These are phyloP conservation scores for Myiotriccus ornatus DNA, from an alignment of 2,797 vertebrate species.

Conservation along the genomic window DNA sequence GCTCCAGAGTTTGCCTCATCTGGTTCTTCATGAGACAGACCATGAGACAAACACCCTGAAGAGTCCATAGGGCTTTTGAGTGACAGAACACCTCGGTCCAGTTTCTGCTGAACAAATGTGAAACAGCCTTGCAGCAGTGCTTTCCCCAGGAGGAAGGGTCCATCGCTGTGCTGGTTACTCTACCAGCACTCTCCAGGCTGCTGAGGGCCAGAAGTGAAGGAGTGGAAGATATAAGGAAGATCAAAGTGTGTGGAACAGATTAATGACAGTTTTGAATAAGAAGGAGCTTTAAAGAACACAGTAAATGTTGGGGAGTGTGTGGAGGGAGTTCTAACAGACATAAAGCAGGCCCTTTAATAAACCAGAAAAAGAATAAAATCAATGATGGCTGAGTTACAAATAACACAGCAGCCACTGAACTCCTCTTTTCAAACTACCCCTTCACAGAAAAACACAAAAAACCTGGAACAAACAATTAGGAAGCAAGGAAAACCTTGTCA, in stretches of 20 bases:
- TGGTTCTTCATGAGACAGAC: background rate
- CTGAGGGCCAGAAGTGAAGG: background rate
- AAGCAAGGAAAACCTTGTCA: constrained; percentile 40
- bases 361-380: constrained; percentile 39
- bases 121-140: background rate
- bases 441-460: constrained; percentile 34
- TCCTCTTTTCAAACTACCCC: background rate
- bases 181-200: background rate
- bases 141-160: background rate
- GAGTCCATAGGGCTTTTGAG: background rate
- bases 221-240: background rate
- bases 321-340: background rate
- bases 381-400: constrained; percentile 20
- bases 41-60: background rate
- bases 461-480: constrained; percentile 40
- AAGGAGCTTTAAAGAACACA: background rate
- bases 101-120: background rate
- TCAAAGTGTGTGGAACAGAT: background rate
- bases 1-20: background rate
- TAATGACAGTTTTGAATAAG: background rate
- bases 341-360: constrained; percentile 16
- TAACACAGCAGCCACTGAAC: background rate
- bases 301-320: background rate
- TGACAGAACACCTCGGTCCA: background rate
- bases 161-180: background rate